Base-by-base conservation (phyloP, 2,113 vertebrate genomes). In the Cervus canadensis region DNA sequence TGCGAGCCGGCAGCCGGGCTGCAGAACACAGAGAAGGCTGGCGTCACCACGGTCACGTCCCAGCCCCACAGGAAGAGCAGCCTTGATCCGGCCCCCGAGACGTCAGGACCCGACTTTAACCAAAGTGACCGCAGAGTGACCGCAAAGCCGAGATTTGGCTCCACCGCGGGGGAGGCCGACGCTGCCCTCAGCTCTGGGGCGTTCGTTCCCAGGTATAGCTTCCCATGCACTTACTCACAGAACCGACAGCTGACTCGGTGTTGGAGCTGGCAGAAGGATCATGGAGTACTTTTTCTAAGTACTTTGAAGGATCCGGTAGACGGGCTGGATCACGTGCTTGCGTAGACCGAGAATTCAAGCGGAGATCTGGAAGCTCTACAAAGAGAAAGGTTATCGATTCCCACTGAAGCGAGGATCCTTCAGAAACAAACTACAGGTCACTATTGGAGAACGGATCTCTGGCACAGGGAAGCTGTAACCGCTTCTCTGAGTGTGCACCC, bases 301-400 rank as follows among this genome's bases (percentile, higher is more conserved):
- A 21, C 54, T 54, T 76, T 91, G 64, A 67, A 91, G 43, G 40
- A 33, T 84, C 76, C 81, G 4, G 26, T 50, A 78, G 87, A 87
- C 89, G 95, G 89, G 19, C 19, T 40, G 26, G 89, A 36, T 78
- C 60, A 5, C 19, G 16, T 90, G 76, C 45, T 83, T 84, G 62
- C 74, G 3, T 30, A 79, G 56, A 71, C 50, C 7, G 52, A 33
- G 43, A 67, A 87, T 95, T 96, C 91, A 82, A 93, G 74, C 40
- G 92, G 84, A 62, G 36, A 89, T 36, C 50, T 84, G 48, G 33
- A 92, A 87, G 45, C 30, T 94, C 48, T 74, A 17, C n/a, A 67
- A 62, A 81, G 50, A 86, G 19, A 57, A 71, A 71, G 9, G 87
- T 94, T 83, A 45, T 87, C 78, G 52, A 64, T 79, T 57, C 10